Base-by-base conservation (phyloP, 2,888 invertebrate species). In the Dicroscelio sp. region DNA sequence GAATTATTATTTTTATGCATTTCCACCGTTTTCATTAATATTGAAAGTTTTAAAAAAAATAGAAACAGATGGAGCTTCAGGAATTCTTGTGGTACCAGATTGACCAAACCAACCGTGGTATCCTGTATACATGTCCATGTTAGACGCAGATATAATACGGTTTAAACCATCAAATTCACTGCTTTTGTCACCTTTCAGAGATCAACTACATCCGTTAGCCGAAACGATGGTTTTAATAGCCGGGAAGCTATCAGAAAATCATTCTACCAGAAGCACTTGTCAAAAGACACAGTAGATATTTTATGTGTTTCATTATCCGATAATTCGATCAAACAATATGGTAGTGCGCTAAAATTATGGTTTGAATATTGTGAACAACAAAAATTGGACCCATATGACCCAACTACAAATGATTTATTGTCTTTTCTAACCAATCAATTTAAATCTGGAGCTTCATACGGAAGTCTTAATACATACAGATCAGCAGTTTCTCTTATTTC, bases 31-130 rank as follows among this genome's bases (percentile, higher is more conserved):
- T n/a, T n/a, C n/a, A n/a, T n/a, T n/a, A n/a, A n/a, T n/a, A n/a
- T n/a, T n/a, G n/a, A 93, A 86, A 88, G 89, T 90, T 0, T 27
- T 96, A 14, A 88, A 92, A 79, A 96, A 96, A 90, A 95, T 96
- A 38, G 87, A 91, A 58, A 25, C 33, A 2, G 95, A 96, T 43
- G 82, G 90, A 69, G 95, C 95, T 10, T 80, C 91, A 31, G 96
- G 95, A 0, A 94, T 96, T 25, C 63, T 96, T 10, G 93, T 96
- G 5, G 94, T 95, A 14, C 96, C 94, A 23, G 60, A 90, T 38
- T 96, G 91, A n/a, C n/a, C n/a, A n/a, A n/a, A n/a, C n/a, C n/a
- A n/a, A n/a, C n/a, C n/a, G n/a, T n/a, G n/a, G n/a, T 93, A 86
- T 25, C 92, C 92, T 0, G 38, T 90, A 30, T 90, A 80, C 25